A percentile compares a stretch with the other conserved stretches of the same genome.
Evolutionary conservation across 2,113 vertebrate species (phyloP).

Genomic region (Saguinus midas): DNA sequence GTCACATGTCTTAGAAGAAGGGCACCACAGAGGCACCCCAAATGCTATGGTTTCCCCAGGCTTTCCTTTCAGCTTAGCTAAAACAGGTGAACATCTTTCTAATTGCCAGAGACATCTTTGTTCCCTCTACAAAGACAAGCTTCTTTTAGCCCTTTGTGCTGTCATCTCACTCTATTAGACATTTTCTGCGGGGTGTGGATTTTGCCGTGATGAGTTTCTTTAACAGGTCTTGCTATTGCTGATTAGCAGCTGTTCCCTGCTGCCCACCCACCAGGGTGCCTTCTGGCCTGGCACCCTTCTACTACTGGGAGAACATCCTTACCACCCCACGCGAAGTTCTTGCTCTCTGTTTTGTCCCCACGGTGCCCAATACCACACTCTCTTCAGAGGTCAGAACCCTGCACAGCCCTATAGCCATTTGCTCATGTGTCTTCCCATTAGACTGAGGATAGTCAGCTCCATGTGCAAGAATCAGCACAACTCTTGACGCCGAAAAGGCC

Average conservation of each 20-base stretch:
- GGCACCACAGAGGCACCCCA: neutral
- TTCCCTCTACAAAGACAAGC: slow-evolving; percentile 59
- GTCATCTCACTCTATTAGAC: slow-evolving; percentile 67
- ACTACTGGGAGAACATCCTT: neutral
- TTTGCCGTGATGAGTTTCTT: slow-evolving; percentile 78
- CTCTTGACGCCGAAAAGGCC: neutral
- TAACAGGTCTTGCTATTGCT: slow-evolving; percentile 64
- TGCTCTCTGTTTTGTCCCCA: neutral
- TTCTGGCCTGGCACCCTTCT: neutral
- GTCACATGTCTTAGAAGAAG: neutral
- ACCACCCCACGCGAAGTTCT: neutral
- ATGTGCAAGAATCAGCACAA: neutral
- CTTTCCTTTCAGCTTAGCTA: slow-evolving; percentile 38
- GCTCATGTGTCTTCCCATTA: neutral
- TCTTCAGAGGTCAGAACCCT: neutral
- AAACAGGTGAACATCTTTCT: slow-evolving; percentile 72
- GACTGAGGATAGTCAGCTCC: neutral
- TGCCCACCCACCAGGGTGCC: neutral
- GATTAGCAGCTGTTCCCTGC: neutral
- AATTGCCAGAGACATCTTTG: slow-evolving; percentile 76
- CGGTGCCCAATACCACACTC: neutral
- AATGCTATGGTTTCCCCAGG: neutral
- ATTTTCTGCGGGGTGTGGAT: slow-evolving; percentile 69
- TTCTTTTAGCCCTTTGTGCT: slow-evolving; percentile 69
- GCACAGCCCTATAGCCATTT: neutral